Evolutionary conservation across 2,113 vertebrate genomes (phyloP).

Genomic region (Caloenas nicobarica): DNA sequence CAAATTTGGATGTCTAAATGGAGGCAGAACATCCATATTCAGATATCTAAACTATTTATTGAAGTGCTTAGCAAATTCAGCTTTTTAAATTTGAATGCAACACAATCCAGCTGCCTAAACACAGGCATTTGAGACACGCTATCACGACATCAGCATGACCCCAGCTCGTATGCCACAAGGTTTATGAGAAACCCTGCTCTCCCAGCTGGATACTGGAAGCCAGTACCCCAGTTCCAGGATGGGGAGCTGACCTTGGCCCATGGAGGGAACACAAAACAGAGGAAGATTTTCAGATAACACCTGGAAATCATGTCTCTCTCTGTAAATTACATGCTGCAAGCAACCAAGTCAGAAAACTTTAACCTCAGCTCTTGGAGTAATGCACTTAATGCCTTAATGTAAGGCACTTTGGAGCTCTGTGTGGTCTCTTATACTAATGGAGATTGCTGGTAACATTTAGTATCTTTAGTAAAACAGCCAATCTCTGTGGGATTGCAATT

Average conservation of each 20-base stretch:
- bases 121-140: neutral
- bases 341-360: neutral
- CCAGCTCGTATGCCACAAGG: neutral
- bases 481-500: constrained; percentile 34
- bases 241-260: neutral
- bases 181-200: neutral
- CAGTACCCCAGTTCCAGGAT: neutral
- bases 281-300: neutral
- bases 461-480: constrained; percentile 31
- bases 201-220: neutral
- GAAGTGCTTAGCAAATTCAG: neutral
- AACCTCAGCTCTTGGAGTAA: neutral
- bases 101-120: neutral
- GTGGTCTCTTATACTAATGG: constrained; percentile 18
- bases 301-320: neutral
- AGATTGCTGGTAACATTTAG: constrained; percentile 43
- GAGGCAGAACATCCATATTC: neutral
- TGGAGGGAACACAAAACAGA: neutral
- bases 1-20: neutral
- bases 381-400: constrained; percentile 26
- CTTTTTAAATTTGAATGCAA: neutral
- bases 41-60: neutral
- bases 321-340: neutral
- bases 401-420: neutral
- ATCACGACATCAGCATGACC: neutral